phyloP scores from a whole-genome alignment of 2,113 vertebrate species.

The Tinamus guttatus region DNA sequence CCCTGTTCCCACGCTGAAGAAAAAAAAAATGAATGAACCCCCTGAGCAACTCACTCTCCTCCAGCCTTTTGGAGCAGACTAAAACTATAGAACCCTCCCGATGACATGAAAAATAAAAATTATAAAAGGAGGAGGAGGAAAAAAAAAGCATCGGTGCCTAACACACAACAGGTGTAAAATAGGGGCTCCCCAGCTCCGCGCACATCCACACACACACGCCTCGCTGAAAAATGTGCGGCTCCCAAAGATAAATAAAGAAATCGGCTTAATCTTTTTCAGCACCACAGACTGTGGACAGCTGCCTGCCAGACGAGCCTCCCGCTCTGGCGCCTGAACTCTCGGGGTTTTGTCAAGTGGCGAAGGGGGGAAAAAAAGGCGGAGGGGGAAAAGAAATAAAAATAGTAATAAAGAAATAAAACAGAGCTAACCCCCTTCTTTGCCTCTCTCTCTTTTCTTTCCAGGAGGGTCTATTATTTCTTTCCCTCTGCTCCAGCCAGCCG shows the following conservation, averaged over 20 bases:
- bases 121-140: neutral
- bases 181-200: neutral
- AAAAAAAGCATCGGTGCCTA: neutral
- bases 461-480: conserved; percentile 63
- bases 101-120: neutral
- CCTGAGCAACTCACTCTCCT: neutral
- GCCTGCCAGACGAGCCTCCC: neutral
- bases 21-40: neutral
- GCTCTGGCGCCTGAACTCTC: neutral
- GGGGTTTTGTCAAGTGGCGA: neutral
- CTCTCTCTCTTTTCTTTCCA: conserved; percentile 26
- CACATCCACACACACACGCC: neutral
- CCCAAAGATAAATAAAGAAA: conserved; percentile 5
- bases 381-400: neutral
- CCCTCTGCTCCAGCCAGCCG: conserved; percentile 17
- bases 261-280: conserved; percentile 70
- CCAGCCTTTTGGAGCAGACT: neutral
- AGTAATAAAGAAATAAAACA: neutral
- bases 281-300: conserved; percentile 77
- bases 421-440: neutral
- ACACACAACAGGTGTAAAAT: conserved; percentile 13
- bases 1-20: neutral
- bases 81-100: neutral
- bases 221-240: neutral
- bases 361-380: neutral